Evolutionary conservation across 2,888 invertebrate genomes (phyloP).

Genomic region (Dione juno): DNA sequence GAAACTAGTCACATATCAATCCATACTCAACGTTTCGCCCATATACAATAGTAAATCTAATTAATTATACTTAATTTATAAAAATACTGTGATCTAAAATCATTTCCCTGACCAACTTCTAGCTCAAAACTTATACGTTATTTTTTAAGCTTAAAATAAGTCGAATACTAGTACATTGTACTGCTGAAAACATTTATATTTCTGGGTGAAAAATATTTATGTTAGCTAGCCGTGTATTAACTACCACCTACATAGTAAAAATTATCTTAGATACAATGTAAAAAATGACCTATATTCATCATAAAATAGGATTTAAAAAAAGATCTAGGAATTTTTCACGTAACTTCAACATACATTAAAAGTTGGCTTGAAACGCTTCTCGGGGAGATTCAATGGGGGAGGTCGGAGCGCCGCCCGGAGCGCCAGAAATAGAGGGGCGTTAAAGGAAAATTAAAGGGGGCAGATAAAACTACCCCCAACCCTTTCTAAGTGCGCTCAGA

Average conservation of each 20-base stretch:
- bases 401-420: constrained; percentile 15
- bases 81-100: no score
- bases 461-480: constrained; percentile 27
- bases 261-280: neutral
- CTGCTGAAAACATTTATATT: neutral
- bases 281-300: constrained; percentile 14
- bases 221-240: neutral
- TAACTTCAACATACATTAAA: constrained; percentile 8
- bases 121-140: no score
- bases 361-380: constrained; percentile 7
- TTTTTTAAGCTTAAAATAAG: no score
- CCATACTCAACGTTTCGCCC: no score
- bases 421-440: constrained; percentile 28
- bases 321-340: constrained; percentile 1
- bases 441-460: constrained; percentile 25
- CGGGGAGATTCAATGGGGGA: constrained; percentile 19
- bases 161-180: no score
- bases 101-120: no score
- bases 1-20: no score
- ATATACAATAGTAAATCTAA: no score
- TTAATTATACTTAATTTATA: no score
- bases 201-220: neutral
- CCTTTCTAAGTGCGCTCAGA: constrained; percentile 27
- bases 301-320: neutral
- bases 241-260: neutral